Evolutionary conservation across 1,140 invertebrate species (phyloP).

Genomic region (Hyphantria cunea): DNA sequence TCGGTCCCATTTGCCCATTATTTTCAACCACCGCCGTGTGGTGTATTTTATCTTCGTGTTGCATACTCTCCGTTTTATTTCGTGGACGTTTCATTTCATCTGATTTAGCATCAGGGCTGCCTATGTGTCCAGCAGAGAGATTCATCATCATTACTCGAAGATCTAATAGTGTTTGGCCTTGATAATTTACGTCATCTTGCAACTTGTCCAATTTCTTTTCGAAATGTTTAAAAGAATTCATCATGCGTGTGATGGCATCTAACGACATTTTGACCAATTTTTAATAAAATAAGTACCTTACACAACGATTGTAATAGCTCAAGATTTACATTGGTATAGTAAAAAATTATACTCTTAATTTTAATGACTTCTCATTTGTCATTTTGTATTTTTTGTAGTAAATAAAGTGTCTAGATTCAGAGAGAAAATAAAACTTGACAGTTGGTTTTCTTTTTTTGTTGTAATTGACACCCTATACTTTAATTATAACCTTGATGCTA

Average conservation of each 20-base stretch:
- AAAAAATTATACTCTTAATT: too few relatives aligned
- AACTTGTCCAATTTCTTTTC: conserved; percentile 68
- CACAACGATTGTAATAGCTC: too few relatives aligned
- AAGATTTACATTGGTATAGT: too few relatives aligned
- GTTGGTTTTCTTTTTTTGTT: too few relatives aligned
- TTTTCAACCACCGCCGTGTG: too few relatives aligned
- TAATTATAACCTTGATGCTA: too few relatives aligned
- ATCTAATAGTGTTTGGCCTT: conserved; percentile 55
- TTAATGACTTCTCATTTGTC: too few relatives aligned
- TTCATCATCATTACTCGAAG: conserved; percentile 54
- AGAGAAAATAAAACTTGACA: too few relatives aligned
- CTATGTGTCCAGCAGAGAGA: conserved; percentile 39
- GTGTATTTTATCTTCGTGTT: conserved; percentile 30
- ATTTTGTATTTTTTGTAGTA: too few relatives aligned
- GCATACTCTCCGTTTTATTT: conserved; percentile 44
- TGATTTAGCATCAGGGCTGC: conserved; percentile 28
- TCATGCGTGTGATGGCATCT: conserved; percentile 49
- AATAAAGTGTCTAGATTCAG: too few relatives aligned
- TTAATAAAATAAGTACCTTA: background rate
- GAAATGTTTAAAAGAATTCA: conserved; percentile 56
- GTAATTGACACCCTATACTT: too few relatives aligned
- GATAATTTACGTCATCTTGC: conserved; percentile 58
- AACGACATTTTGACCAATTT: conserved; percentile 41
- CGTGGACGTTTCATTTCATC: conserved; percentile 27
- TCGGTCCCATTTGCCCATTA: too few relatives aligned